phyloP scores from a whole-genome alignment of 2,797 vertebrate species.

The Paguma larvata region DNA sequence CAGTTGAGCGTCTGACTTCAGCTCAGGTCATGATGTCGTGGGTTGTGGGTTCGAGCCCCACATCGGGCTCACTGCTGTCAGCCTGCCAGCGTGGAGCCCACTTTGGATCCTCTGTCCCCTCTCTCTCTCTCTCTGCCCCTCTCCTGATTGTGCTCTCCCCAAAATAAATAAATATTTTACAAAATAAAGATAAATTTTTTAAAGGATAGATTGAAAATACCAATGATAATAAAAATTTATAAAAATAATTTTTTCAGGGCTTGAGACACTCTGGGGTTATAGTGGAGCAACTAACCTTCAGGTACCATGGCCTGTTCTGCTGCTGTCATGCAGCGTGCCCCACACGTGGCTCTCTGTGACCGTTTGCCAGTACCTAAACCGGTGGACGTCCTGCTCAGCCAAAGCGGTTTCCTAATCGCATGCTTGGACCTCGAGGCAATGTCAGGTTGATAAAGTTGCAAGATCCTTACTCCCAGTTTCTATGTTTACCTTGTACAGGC shows the following conservation, averaged over 20 bases:
- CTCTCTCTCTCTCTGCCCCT: too few species aligned
- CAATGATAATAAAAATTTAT: not conserved
- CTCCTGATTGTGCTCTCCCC: too few species aligned
- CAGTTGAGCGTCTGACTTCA: too few species aligned
- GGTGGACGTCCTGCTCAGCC: not conserved
- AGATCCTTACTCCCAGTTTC: not conserved
- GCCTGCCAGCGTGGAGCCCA: too few species aligned
- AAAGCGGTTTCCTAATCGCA: not conserved
- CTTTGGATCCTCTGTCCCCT: too few species aligned
- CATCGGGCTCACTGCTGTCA: too few species aligned
- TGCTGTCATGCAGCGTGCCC: not conserved
- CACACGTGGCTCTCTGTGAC: accelerated
- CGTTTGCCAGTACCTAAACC: not conserved
- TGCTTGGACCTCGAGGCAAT: not conserved
- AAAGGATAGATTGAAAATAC: not conserved
- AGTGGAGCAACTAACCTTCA: not conserved
- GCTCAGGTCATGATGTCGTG: too few species aligned
- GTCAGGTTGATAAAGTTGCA: not conserved
- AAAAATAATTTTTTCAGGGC: not conserved
- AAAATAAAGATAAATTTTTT: too few species aligned
- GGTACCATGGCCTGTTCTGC: not conserved
- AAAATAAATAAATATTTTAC: not conserved
- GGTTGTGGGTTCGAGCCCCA: too few species aligned
- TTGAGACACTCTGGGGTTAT: not conserved
- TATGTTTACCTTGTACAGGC: not conserved